These are phyloP conservation scores for Lysandra bellargus DNA, from an alignment of 2,888 invertebrate genomes.

Conservation along the genomic window DNA sequence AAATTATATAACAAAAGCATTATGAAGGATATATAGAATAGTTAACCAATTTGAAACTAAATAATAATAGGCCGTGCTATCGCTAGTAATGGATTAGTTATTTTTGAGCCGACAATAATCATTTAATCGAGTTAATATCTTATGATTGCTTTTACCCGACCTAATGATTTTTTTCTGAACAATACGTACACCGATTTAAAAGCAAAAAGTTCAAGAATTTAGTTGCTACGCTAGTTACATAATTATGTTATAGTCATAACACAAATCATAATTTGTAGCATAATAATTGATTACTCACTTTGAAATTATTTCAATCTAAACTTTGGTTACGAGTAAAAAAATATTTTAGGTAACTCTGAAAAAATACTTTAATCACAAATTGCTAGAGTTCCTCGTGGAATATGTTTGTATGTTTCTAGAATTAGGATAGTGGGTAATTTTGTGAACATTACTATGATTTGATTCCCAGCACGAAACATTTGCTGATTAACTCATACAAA, in stretches of 20 bases:
- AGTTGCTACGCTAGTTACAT: neutral
- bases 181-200: neutral
- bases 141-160: neutral
- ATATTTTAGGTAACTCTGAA: too few relatives aligned
- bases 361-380: neutral
- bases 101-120: conserved; percentile 13
- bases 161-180: neutral
- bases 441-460: conserved; percentile 62
- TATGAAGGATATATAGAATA: neutral
- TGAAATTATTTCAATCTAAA: neutral
- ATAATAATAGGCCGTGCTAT: conserved; percentile 6
- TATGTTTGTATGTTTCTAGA: conserved; percentile 6
- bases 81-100: conserved; percentile 22
- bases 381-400: neutral
- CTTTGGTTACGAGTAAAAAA: neutral
- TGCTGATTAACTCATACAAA: conserved; percentile 47
- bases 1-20: neutral
- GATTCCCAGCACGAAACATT: conserved; percentile 57
- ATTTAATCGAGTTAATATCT: conserved; percentile 25
- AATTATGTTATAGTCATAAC: too few relatives aligned
- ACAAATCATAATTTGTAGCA: too few relatives aligned
- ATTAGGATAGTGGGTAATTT: conserved; percentile 50
- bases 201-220: neutral
- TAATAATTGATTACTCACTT: too few relatives aligned
- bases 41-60: neutral